Conservation (phyloP, 2,888 invertebrate genomes). For the Bruchidius siliquastri region DNA sequence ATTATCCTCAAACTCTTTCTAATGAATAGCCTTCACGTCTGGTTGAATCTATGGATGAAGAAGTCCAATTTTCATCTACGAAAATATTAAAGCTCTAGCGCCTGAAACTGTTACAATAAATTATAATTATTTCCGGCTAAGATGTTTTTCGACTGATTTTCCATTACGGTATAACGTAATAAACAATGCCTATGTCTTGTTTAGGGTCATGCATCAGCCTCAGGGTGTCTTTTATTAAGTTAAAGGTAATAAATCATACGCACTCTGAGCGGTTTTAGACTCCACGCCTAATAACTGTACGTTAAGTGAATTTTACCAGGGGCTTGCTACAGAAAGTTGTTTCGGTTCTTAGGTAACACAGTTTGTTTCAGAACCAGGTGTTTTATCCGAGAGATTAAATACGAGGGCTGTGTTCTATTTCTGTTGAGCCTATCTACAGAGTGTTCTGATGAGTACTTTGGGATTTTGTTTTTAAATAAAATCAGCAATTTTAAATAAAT, state of each 20-base stretch:
- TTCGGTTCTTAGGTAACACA: too few species aligned
- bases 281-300: not conserved
- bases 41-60: not conserved
- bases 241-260: not conserved
- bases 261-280: not conserved
- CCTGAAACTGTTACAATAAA: not conserved
- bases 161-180: not conserved
- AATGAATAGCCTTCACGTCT: not conserved
- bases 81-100: not conserved
- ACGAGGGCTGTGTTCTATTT: too few species aligned
- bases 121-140: not conserved
- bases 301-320: not conserved
- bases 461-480: too few species aligned
- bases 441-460: too few species aligned
- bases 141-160: not conserved
- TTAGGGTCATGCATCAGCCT: not conserved
- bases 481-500: too few species aligned
- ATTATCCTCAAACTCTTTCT: not conserved
- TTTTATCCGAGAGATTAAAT: too few species aligned
- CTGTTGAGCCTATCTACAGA: too few species aligned
- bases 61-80: not conserved
- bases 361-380: too few species aligned
- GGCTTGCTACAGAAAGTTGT: not conserved
- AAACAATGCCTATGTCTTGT: not conserved
- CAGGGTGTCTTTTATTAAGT: not conserved